phyloP scores from a whole-genome alignment of 2,113 vertebrate genomes.

The Physeter macrocephalus region DNA sequence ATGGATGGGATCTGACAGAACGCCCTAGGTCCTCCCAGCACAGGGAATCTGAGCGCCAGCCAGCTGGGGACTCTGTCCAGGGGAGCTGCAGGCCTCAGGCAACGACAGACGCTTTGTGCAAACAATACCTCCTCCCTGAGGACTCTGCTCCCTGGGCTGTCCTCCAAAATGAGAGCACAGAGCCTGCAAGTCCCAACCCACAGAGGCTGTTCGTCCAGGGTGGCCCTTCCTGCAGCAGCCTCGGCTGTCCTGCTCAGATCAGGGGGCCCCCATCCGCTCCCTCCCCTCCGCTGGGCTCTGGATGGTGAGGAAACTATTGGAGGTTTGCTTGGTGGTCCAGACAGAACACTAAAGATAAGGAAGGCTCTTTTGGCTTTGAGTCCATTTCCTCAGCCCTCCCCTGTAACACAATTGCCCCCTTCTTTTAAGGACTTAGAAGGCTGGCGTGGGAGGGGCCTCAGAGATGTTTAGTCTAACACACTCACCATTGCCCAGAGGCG shows the following conservation, averaged over 20 bases:
- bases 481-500: neutral
- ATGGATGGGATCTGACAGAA: conserved; percentile 45
- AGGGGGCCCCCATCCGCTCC: too few species aligned
- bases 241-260: neutral
- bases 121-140: neutral
- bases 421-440: neutral
- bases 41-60: neutral
- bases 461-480: neutral
- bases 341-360: neutral
- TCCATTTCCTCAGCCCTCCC: neutral
- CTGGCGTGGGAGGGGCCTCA: neutral
- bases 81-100: conserved; percentile 38
- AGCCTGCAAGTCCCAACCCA: neutral
- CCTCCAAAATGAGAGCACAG: neutral
- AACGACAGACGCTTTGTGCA: conserved; percentile 2
- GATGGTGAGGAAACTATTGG: neutral
- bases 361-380: neutral
- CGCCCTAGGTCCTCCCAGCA: neutral
- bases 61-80: neutral
- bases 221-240: neutral
- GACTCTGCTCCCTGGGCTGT: neutral
- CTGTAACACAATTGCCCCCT: neutral
- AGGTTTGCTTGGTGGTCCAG: neutral
- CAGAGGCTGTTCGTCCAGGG: neutral
- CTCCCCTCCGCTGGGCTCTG: neutral